Base-by-base conservation (phyloP, 2,888 invertebrate genomes). In the Adineta ricciae region DNA sequence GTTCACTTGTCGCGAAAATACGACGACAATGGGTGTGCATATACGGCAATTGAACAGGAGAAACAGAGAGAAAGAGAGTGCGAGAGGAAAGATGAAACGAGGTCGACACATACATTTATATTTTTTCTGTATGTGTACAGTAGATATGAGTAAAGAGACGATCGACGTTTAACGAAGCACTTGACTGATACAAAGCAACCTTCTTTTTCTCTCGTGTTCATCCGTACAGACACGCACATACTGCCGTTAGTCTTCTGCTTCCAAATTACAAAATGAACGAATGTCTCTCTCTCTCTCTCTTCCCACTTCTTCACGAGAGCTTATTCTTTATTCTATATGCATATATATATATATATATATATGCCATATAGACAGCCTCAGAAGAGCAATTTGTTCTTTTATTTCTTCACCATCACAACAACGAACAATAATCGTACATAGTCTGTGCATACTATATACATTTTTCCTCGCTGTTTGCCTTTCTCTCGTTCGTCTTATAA, bases 61-160 rank as follows among this genome's bases (percentile, higher is more conserved):
- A n/a, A n/a, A n/a, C n/a, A n/a, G n/a, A 64, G 32, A 64, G 32
- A 32, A 32, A 46, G 46, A 5, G 46, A 5, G 11, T 46, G 11
- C 46, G 11, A 46, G 46, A 64, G 32, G 19, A 64, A 64, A 64
- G 64, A 64, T 64, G 64, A 64, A 64, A 64, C 64, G 64, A 64
- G 64, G 64, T 64, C 64, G 64, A 64, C 64, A 64, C 64, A 64
- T 64, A 64, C 19, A 64, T 36, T 32, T 27, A 56, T 64, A 16
- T 19, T 64, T 64, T 64, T 36, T 64, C 50, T 50, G 19, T 64
- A 14, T 64, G 32, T 64, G 32, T 64, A 64, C 64, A 32, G 64
- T 64, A 64, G 64, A 64, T 64, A 64, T 64, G 64, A 64, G 64
- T 64, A 64, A 64, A 64, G 64, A 64, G 64, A 64, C 64, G 64